Evolutionary conservation across 2,797 vertebrate species (phyloP).

Genomic region (Clamator glandarius): DNA sequence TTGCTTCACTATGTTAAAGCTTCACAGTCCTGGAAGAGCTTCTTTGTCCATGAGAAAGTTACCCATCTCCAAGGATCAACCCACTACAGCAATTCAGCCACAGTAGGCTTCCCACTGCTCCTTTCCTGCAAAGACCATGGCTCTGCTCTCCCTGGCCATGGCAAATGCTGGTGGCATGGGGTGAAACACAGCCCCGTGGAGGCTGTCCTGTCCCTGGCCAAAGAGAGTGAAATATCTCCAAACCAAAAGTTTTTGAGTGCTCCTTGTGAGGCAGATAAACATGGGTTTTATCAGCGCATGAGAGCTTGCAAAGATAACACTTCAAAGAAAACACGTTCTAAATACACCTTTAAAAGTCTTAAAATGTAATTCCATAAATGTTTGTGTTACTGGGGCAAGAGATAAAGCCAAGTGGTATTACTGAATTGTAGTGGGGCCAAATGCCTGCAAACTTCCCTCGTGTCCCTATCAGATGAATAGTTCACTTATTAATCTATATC

Average conservation of each 20-base stretch:
- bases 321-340: constrained; percentile 89
- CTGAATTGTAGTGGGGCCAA: constrained; percentile 42
- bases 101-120: not conserved
- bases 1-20: rapidly evolving
- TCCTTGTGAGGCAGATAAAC: constrained; percentile 28
- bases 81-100: not conserved
- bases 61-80: not conserved
- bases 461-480: constrained; percentile 78
- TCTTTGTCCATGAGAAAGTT: rapidly evolving
- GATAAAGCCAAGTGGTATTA: constrained; percentile 77
- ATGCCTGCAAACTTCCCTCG: constrained; percentile 36
- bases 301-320: constrained; percentile 85
- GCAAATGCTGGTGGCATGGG: rapidly evolving
- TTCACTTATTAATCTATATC: constrained; percentile 76
- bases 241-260: not conserved
- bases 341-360: constrained; percentile 83
- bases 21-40: not conserved
- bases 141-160: not conserved
- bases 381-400: constrained; percentile 86
- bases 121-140: not conserved
- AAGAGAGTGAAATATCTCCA: not conserved
- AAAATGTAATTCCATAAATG: constrained; percentile 89
- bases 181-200: rapidly evolving
- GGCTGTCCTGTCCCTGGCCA: not conserved
- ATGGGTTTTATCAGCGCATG: constrained; percentile 53